Evolutionary conservation across 2,888 invertebrate genomes (phyloP).

Genomic region (Lepidochitona cinerea): DNA sequence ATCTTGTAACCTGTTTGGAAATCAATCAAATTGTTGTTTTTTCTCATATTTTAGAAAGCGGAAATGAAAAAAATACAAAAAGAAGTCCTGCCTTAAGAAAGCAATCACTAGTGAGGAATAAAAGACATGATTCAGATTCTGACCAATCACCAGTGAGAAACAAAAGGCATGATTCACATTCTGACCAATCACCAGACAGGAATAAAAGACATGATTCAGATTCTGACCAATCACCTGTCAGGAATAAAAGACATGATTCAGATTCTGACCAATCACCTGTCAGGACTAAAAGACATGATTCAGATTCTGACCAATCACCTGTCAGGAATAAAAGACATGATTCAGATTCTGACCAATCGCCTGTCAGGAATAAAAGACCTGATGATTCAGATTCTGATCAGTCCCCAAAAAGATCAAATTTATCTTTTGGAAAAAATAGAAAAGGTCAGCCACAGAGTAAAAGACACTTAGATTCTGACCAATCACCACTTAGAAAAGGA

Average conservation of each 20-base stretch:
- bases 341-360: conserved; percentile 41
- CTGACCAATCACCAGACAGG: conserved; percentile 47
- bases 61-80: no score
- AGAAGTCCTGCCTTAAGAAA: no score
- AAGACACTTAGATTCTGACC: conserved; percentile 46
- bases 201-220: conserved; percentile 50
- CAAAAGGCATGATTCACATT: conserved; percentile 33
- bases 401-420: conserved; percentile 42
- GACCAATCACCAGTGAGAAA: conserved; percentile 56
- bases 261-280: conserved; percentile 56
- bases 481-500: conserved; percentile 53
- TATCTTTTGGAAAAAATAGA: no score
- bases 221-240: conserved; percentile 43
- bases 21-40: no score
- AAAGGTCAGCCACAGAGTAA: neutral
- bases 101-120: conserved; percentile 34
- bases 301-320: conserved; percentile 55
- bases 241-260: conserved; percentile 42
- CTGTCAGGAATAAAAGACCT: conserved; percentile 42
- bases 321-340: conserved; percentile 42
- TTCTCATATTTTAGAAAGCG: no score
- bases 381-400: conserved; percentile 53
- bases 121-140: conserved; percentile 42
- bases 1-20: no score
- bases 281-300: conserved; percentile 36